Base-by-base conservation (phyloP, 2,113 vertebrate genomes). In the Gallinago jamesoni region DNA sequence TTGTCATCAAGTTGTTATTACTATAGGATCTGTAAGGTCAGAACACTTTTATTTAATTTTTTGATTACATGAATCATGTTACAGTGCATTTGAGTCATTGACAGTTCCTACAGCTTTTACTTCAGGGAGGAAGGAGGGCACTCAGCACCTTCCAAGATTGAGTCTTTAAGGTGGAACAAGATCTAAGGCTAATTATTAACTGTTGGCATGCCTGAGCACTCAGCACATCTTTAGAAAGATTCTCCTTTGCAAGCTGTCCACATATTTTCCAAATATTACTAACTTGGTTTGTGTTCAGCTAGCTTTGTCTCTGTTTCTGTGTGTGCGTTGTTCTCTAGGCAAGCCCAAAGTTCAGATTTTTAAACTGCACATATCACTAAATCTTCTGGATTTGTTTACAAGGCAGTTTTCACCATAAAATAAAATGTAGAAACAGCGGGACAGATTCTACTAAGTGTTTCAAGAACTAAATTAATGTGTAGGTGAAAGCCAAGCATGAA, bases 41-140 rank as follows among this genome's bases (percentile, higher is more conserved):
- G 83, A 56, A 90, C 48, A 37, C 13, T 66, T 72, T 39, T 20
- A 72, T 92, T 72, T 82, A 72, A 86, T 86, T 96, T 96, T 92
- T 92, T 95, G 76, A 90, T 85, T 69, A 48, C 45, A 57, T 88
- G 79, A 64, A 83, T 93, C 50, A 9, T 6, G 1, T 84, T 84
- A 47, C 20, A 19, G 33, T 64, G 47, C 84, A 31, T 89, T 89
- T 87, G 84, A 89, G 72, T 87, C 74, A 62, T 20, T 72, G 66
- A 64, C n/a, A 52, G 70, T 48, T 91, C 53, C 57, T 82, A 48
- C 53, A 84, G 43, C 77, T 92, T 81, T 87, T 37, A 67, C 43
- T 78, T 95, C 66, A 59, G 43, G 35, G 64, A 75, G 45, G 73
- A 84, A 37, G 68, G 52, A 87, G 28, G n/a, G 77, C 57, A 74